A percentile compares a stretch with the other conserved stretches of the same genome.
Conservation (phyloP, 2,113 vertebrate species). For the Pelobates fuscus region DNA sequence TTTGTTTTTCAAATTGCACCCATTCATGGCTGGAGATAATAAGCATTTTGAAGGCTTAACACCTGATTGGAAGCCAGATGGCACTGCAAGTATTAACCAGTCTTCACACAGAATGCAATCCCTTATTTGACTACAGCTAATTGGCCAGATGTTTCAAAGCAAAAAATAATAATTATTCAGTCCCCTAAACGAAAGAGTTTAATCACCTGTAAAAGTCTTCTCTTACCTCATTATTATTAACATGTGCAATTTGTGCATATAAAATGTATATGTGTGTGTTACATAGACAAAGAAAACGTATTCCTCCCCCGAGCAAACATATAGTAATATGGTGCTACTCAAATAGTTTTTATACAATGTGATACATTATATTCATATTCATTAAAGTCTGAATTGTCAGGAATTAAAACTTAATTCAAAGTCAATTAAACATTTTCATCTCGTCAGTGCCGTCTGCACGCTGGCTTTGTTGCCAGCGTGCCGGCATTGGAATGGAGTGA, state of each 20-base stretch:
- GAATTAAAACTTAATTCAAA: too few relatives aligned
- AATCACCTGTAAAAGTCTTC: background rate
- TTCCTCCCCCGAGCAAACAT: too few relatives aligned
- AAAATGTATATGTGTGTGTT: background rate
- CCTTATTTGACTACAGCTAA: conserved; percentile 38
- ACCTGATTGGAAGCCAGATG: conserved; percentile 48
- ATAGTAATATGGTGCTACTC: too few relatives aligned
- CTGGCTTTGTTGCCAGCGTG: too few relatives aligned
- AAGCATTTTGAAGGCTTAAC: conserved; percentile 40
- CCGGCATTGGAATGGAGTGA: too few relatives aligned
- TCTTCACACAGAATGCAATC: conserved; percentile 4
- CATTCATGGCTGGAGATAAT: conserved; percentile 46
- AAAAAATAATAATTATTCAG: background rate
- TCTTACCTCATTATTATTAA: background rate
- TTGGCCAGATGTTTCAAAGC: conserved; percentile 34
- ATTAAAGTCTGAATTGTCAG: too few relatives aligned
- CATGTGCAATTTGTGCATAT: background rate
- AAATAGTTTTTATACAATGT: too few relatives aligned
- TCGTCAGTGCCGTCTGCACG: too few relatives aligned
- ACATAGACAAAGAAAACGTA: too few relatives aligned
- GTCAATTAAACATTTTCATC: too few relatives aligned
- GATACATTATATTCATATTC: too few relatives aligned
- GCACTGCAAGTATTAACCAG: conserved; percentile 22
- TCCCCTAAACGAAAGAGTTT: background rate
- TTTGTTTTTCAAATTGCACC: conserved; percentile 49